Percentiles rank a stretch among this genome's conserved stretches.
Conservation (phyloP, 2,113 vertebrate species). For the Carettochelys insculpta region DNA sequence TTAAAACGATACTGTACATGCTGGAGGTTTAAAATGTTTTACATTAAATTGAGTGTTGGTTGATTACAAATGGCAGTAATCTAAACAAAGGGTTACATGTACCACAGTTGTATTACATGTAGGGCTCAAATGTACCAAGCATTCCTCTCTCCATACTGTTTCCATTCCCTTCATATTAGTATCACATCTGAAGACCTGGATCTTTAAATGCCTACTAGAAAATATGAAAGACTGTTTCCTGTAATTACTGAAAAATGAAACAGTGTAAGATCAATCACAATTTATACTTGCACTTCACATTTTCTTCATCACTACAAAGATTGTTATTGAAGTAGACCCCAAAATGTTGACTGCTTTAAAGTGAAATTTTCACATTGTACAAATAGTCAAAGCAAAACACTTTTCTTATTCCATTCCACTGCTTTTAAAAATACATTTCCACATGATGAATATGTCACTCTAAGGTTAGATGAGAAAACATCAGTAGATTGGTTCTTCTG, state of each 20-base stretch:
- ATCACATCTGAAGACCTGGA: slow-evolving; percentile 45
- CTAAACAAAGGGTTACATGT: not conserved
- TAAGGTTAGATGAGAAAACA: not conserved
- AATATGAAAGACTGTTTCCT: slow-evolving; percentile 34
- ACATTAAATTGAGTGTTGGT: slow-evolving; percentile 56
- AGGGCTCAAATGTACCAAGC: not conserved
- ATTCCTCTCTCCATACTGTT: not conserved
- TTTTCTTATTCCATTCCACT: not conserved
- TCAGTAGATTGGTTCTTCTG: slow-evolving; percentile 18
- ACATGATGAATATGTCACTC: slow-evolving; percentile 6
- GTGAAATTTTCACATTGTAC: not conserved
- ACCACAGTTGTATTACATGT: not conserved
- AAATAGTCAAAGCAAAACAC: not conserved
- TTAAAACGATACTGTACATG: slow-evolving; percentile 16
- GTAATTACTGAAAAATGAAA: slow-evolving; percentile 14
- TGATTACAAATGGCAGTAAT: slow-evolving; percentile 56
- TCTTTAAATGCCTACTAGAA: slow-evolving; percentile 29
- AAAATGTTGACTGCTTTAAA: not conserved
- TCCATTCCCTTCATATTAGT: slow-evolving; percentile 11
- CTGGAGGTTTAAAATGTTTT: slow-evolving; percentile 24
- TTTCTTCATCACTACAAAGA: not conserved
- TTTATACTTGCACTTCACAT: not conserved
- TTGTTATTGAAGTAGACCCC: not conserved
- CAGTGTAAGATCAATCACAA: not conserved
- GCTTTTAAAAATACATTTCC: not conserved